phyloP scores from a whole-genome alignment of 2,113 vertebrate genomes.

The Hassar affinis region DNA sequence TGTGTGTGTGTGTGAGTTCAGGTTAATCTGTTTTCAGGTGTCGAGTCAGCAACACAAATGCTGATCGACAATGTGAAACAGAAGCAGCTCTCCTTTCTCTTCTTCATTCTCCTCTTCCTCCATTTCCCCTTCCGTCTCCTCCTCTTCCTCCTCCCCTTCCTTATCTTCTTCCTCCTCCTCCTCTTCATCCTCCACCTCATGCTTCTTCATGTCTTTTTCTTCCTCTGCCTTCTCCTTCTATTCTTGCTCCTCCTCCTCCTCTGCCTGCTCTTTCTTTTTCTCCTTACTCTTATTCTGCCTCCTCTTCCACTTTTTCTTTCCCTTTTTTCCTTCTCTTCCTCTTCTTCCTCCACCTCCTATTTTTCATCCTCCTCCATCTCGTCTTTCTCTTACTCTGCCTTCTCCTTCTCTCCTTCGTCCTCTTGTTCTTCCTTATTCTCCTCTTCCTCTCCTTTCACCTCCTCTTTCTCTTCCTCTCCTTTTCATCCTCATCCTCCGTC shows the following conservation, averaged over 20 bases:
- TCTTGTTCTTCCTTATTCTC: no score
- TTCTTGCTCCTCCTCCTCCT: not conserved
- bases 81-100: slow-evolving; percentile 13
- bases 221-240: not conserved
- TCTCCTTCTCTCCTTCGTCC: not conserved
- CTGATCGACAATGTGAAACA: slow-evolving; percentile 38
- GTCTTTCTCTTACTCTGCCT: not conserved
- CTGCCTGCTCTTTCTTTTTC: not conserved
- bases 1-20: slow-evolving; percentile 17
- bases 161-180: not conserved
- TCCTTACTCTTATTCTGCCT: not conserved
- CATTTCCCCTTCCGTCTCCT: not conserved
- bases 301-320: not conserved
- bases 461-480: not conserved
- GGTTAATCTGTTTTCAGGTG: slow-evolving; percentile 29
- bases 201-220: not conserved
- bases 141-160: not conserved
- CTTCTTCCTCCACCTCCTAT: not conserved
- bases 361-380: not conserved
- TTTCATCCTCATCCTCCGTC: not conserved
- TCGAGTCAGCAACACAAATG: not conserved
- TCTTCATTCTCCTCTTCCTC: not conserved
- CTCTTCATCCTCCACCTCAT: not conserved
- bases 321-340: not conserved
- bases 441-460: not conserved